Conservation (phyloP, 2,113 vertebrate species). For the Rhinoptilus africanus region DNA sequence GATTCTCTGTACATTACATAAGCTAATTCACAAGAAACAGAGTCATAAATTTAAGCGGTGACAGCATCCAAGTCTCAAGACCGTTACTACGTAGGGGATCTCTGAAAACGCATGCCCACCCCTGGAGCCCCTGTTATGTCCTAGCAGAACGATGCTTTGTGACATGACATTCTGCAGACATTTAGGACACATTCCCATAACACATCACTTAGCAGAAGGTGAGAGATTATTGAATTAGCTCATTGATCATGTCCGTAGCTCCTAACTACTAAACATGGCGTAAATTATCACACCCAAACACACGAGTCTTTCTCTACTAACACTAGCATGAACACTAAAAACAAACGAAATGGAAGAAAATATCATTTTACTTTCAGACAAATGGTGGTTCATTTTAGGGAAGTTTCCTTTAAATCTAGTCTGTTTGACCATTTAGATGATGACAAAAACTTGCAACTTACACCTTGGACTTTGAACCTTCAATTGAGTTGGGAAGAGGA, state of each 20-base stretch:
- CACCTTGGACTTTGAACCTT: not conserved
- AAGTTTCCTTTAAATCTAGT: not conserved
- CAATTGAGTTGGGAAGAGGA: rapidly evolving
- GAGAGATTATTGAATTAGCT: not conserved
- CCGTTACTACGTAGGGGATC: not conserved
- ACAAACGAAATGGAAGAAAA: not conserved
- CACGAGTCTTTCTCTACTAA: not conserved
- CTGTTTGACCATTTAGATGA: not conserved
- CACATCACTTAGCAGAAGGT: not conserved
- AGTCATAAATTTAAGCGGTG: not conserved
- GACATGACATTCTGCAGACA: not conserved
- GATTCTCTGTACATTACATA: not conserved
- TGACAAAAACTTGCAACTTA: not conserved
- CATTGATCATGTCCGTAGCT: not conserved
- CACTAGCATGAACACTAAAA: not conserved
- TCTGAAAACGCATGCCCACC: not conserved
- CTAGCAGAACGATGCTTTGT: not conserved
- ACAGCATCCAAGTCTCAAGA: not conserved
- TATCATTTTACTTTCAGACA: not conserved
- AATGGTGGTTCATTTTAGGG: not conserved
- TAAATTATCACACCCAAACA: not conserved
- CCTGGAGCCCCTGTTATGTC: rapidly evolving
- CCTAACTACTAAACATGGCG: not conserved
- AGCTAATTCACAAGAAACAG: not conserved
- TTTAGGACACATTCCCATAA: not conserved